These are phyloP conservation scores for Perccottus glenii DNA, from an alignment of 2,113 vertebrate genomes.

Conservation along the genomic window DNA sequence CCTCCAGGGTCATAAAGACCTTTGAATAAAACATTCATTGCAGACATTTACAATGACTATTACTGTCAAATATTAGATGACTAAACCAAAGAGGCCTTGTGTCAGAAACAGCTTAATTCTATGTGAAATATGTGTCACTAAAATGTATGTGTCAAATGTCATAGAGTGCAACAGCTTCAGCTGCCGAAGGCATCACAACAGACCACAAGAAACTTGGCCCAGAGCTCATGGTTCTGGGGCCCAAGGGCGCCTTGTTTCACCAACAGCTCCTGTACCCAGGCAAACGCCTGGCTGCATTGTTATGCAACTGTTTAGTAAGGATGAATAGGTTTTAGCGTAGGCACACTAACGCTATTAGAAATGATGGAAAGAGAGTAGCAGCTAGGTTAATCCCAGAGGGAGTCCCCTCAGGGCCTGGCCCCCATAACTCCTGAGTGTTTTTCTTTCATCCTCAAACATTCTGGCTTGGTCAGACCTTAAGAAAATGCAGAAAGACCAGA, in stretches of 20 bases:
- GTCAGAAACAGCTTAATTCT: constrained; percentile 13
- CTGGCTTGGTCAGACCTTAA: constrained; percentile 38
- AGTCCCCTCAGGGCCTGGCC: constrained; percentile 54
- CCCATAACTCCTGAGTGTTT: constrained; percentile 63
- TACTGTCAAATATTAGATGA: constrained; percentile 20
- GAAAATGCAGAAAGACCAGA: constrained; percentile 39
- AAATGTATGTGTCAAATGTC: constrained; percentile 39
- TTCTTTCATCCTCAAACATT: constrained; percentile 62
- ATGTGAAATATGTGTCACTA: constrained; percentile 4
- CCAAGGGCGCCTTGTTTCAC: constrained; percentile 74
- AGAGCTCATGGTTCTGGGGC: constrained; percentile 40
- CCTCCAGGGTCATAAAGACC: constrained; percentile 19
- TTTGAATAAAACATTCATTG: constrained; percentile 23
- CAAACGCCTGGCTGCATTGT: constrained; percentile 70
- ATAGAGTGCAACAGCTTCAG: constrained; percentile 1
- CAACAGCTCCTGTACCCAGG: constrained; percentile 58
- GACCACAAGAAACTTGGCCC: constrained; percentile 35
- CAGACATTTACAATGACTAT: background rate
- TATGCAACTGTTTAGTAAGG: constrained; percentile 72
- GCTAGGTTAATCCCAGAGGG: constrained; percentile 69
- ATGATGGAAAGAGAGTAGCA: constrained; percentile 51
- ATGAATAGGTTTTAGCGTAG: constrained; percentile 65
- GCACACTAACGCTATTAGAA: constrained; percentile 56
- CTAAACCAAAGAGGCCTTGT: background rate
- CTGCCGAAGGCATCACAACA: constrained; percentile 41